Conservation (phyloP, 2,888 invertebrate species). For the Byasa hedistus region DNA sequence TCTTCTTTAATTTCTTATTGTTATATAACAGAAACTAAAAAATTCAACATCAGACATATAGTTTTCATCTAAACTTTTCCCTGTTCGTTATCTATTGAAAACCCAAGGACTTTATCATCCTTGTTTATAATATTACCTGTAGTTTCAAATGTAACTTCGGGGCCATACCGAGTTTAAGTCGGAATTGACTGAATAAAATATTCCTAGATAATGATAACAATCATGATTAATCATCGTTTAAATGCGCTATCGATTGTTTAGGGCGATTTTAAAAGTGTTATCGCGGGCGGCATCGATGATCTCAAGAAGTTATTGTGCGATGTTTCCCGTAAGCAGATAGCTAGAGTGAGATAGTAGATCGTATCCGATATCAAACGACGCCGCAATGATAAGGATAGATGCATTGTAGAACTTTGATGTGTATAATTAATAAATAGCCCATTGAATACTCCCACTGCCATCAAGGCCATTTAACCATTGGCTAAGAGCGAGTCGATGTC, state of each 20-base stretch:
- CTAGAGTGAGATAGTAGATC: constrained; percentile 14
- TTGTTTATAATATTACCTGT: neutral
- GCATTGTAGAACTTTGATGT: constrained; percentile 3
- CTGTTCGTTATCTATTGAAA: no score
- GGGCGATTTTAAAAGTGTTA: constrained; percentile 2
- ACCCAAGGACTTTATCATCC: no score
- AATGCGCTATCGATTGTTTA: neutral
- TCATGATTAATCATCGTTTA: constrained; percentile 3
- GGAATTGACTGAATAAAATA: neutral
- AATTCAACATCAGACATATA: no score
- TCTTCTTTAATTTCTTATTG: no score
- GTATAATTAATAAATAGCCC: neutral
- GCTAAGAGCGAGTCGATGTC: no score
- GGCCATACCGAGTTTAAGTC: neutral
- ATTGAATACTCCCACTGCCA: no score
- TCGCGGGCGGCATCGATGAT: constrained; percentile 17
- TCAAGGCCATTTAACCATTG: no score
- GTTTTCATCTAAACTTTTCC: no score
- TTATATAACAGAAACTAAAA: no score
- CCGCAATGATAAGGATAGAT: constrained; percentile 11
- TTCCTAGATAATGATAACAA: neutral
- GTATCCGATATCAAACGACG: constrained; percentile 23
- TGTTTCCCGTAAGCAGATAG: constrained; percentile 2
- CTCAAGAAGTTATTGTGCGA: constrained; percentile 6
- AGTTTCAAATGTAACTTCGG: no score